Conservation (phyloP, 1,140 invertebrate species). For the Lethocerus indicus region DNA sequence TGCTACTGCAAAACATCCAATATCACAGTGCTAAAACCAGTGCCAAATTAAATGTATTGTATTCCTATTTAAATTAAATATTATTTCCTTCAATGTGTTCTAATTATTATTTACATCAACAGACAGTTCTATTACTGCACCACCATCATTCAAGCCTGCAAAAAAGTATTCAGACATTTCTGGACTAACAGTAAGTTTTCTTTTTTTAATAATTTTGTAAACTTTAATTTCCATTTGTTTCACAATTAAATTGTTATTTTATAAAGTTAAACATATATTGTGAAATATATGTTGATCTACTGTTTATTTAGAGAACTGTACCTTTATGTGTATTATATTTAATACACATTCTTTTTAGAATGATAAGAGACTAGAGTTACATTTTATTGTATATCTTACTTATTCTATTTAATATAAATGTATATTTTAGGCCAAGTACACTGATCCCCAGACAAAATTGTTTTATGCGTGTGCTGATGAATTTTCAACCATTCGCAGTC, state of each 20-base stretch:
- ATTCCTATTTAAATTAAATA: too few species aligned
- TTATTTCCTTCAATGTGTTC: too few species aligned
- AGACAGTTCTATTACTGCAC: slow-evolving; percentile 76
- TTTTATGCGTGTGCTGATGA: slow-evolving; percentile 70
- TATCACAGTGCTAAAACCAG: too few species aligned
- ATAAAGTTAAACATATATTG: not conserved
- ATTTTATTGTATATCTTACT: too few species aligned
- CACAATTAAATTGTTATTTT: not conserved
- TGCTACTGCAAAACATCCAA: too few species aligned
- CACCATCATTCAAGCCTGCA: slow-evolving; percentile 73
- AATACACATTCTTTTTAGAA: too few species aligned
- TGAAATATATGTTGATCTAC: slow-evolving; percentile 1
- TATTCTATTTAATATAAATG: slow-evolving; percentile 6
- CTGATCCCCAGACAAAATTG: slow-evolving; percentile 78
- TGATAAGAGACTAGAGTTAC: too few species aligned
- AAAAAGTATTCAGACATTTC: slow-evolving; percentile 91
- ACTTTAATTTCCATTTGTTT: not conserved
- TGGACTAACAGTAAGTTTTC: slow-evolving; percentile 45
- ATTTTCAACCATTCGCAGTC: slow-evolving; percentile 60
- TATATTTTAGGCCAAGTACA: slow-evolving; percentile 56
- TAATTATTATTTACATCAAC: too few species aligned
- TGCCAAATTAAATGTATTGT: too few species aligned
- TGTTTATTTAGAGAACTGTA: slow-evolving; percentile 2
- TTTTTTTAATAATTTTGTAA: slow-evolving; percentile 6
- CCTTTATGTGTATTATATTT: too few species aligned